phyloP scores from a whole-genome alignment of 2,113 vertebrate species.

The Leiothrix lutea region DNA sequence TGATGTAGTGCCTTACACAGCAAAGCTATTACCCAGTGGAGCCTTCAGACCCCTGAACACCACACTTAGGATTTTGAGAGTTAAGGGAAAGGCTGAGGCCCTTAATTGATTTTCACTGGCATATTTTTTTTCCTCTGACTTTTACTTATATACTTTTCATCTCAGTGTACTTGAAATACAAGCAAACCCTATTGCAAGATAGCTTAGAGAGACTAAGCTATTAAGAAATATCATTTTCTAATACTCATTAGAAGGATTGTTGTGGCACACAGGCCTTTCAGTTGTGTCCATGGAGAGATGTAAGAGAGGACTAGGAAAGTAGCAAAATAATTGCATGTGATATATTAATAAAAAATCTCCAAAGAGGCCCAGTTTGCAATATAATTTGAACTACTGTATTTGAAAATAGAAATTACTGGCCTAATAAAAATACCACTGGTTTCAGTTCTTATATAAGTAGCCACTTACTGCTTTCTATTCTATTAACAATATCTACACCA shows the following conservation, averaged over 20 bases:
- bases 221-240: background rate
- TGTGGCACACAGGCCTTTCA: background rate
- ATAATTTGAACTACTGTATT: background rate
- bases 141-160: background rate
- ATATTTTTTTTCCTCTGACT: background rate
- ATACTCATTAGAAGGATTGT: background rate
- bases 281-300: background rate
- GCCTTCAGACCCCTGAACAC: background rate
- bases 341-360: background rate
- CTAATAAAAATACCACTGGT: background rate
- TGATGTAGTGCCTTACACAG: background rate
- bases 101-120: background rate
- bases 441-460: background rate
- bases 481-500: background rate
- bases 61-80: background rate
- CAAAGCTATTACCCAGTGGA: background rate
- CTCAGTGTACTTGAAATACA: background rate
- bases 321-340: background rate
- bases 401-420: background rate
- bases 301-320: background rate
- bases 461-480: background rate
- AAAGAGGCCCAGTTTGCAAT: background rate
- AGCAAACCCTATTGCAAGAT: background rate
- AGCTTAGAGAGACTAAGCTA: background rate
- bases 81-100: background rate